Evolutionary conservation across 2,888 invertebrate genomes (phyloP).

Genomic region (Byasa hedistus): DNA sequence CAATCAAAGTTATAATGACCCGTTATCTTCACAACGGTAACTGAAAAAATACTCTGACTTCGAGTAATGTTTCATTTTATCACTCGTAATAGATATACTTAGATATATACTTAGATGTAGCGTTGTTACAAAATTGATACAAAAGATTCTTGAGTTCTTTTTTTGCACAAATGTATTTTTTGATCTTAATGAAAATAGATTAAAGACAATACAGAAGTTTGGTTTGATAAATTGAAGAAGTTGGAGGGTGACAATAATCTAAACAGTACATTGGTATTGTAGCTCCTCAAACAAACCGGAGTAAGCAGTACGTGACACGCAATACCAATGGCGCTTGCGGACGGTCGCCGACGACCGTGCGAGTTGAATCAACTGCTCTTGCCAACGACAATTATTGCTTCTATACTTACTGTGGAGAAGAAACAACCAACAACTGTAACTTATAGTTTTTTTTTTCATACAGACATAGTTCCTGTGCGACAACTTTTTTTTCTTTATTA

Average conservation of each 20-base stretch:
- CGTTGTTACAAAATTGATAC: no score
- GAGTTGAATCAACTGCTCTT: slow-evolving; percentile 33
- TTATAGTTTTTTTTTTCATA: background rate
- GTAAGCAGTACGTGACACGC: slow-evolving; percentile 59
- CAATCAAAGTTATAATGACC: no score
- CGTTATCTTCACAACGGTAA: no score
- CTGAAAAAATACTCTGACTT: no score
- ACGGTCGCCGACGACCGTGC: slow-evolving; percentile 23
- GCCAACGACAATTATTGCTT: slow-evolving; percentile 25
- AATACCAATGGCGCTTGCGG: slow-evolving; percentile 41
- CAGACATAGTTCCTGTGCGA: no score
- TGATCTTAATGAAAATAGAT: background rate
- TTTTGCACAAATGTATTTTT: no score
- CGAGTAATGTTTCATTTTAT: no score
- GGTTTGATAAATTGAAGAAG: slow-evolving; percentile 17
- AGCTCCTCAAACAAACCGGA: slow-evolving; percentile 55
- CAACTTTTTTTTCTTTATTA: no score
- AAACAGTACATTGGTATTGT: slow-evolving; percentile 46
- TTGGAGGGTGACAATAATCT: slow-evolving; percentile 36
- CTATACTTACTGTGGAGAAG: slow-evolving; percentile 9
- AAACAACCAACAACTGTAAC: slow-evolving; percentile 1
- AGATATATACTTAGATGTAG: no score
- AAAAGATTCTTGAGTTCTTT: no score
- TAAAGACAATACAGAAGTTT: slow-evolving; percentile 38
- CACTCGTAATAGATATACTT: no score